phyloP scores from a whole-genome alignment of 2,113 vertebrate species.

The Petrocephalus zakoni region DNA sequence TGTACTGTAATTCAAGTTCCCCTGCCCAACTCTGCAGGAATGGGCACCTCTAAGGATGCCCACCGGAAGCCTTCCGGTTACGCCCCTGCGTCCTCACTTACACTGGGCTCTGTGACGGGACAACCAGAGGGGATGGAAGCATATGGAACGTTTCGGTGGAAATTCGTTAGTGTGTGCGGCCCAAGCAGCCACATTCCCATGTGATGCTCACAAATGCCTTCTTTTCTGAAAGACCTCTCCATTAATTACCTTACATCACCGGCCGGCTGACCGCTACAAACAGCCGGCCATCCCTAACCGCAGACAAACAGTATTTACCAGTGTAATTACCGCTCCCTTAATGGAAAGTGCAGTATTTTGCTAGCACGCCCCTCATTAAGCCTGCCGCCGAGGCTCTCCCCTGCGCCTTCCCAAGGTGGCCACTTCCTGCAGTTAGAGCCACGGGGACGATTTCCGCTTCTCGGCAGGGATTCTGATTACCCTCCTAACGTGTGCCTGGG shows the following conservation, averaged over 20 bases:
- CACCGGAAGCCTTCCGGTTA: background rate
- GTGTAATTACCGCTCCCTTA: constrained; percentile 50
- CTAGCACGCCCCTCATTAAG: constrained; percentile 48
- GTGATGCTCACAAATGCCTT: background rate
- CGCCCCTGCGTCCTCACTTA: background rate
- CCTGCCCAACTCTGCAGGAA: background rate
- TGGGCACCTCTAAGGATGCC: background rate
- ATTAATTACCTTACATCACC: background rate
- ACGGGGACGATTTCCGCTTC: constrained; percentile 23
- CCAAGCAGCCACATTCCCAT: background rate
- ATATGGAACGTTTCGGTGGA: background rate
- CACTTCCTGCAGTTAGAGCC: constrained; percentile 16
- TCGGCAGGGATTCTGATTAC: constrained; percentile 45
- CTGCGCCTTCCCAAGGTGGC: constrained; percentile 39
- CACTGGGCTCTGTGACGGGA: background rate
- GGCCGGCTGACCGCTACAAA: background rate
- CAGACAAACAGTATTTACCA: constrained; percentile 14
- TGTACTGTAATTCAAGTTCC: background rate
- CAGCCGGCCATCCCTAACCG: background rate
- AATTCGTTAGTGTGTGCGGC: background rate
- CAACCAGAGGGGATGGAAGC: background rate
- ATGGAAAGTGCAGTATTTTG: constrained; percentile 55
- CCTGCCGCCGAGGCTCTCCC: constrained; percentile 53
- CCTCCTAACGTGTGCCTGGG: constrained; percentile 51
- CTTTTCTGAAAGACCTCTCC: background rate